phyloP scores from a whole-genome alignment of 1,140 invertebrate genomes.

The Lasioglossum albipes region DNA sequence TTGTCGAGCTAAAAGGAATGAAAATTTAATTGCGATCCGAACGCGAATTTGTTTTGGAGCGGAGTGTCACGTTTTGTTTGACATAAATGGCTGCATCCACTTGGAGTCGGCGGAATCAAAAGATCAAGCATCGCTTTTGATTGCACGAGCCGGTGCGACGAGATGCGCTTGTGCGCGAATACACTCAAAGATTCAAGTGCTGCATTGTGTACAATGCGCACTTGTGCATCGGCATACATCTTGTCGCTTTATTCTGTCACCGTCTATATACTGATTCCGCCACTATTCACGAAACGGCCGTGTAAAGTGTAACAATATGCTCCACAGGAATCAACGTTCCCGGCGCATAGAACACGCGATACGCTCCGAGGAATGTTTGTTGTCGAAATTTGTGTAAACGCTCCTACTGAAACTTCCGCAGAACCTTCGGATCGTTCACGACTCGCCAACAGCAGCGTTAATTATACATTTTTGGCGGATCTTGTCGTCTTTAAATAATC shows the following conservation, averaged over 20 bases:
- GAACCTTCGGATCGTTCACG: too few species aligned
- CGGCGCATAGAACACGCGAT: background rate
- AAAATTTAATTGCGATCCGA: background rate
- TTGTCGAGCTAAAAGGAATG: too few species aligned
- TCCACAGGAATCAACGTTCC: slow-evolving; percentile 8
- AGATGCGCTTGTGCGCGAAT: slow-evolving; percentile 39
- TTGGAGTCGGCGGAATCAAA: slow-evolving; percentile 54
- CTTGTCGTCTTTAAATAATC: too few species aligned
- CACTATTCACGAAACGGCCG: slow-evolving; percentile 3
- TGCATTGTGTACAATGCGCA: slow-evolving; percentile 50
- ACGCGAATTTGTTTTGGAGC: background rate
- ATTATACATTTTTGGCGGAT: too few species aligned
- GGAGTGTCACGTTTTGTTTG: slow-evolving; percentile 16
- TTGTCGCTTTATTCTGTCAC: slow-evolving; percentile 44
- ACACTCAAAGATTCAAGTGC: slow-evolving; percentile 52
- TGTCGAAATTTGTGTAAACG: too few species aligned
- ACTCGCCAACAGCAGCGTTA: too few species aligned
- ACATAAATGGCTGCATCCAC: slow-evolving; percentile 32
- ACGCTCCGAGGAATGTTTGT: background rate
- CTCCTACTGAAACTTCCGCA: too few species aligned
- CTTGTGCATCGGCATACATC: slow-evolving; percentile 28
- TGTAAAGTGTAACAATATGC: slow-evolving; percentile 23
- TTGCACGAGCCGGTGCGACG: slow-evolving; percentile 35
- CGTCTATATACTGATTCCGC: slow-evolving; percentile 21
- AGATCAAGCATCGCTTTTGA: slow-evolving; percentile 51